Evolutionary conservation across 1,140 invertebrate genomes (phyloP), one percentile per base, ranked within the genome.

Genomic region (Zaprionus davidi): DNA sequence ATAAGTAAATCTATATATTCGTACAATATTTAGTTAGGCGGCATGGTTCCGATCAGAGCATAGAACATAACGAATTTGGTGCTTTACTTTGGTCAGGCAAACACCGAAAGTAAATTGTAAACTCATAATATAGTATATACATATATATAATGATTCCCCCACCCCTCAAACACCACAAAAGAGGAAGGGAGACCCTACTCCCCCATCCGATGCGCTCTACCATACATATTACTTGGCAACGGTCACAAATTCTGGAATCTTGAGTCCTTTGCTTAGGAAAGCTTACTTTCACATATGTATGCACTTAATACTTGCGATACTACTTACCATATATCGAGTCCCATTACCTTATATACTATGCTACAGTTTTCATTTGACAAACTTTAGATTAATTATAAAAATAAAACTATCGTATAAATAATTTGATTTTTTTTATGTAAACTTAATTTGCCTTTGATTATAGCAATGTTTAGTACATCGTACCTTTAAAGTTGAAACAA

Each of bases 1-100:
- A n/a, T n/a, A 46, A 46, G 9, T 7, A 46, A 46, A 46, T 17
- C 28, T 31, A 71, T 31, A 69, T 60, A 36, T 15, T 17, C 57
- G 31, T 28, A 64, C 36, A 59, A 46, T 38, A 57, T 71, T 11
- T 71, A 74, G 71, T 70, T 70, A 74, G 71, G 34, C 62, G 49
- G 56, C 36, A 64, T 24, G 46, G 34, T 56, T 63, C 22, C 55
- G 41, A 51, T 36, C 62, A 66, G 34, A 49, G 71, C 56, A 22
- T 34, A 62, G 58, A 49, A 70, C 17, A 59, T 55, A 65, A 67
- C 31, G 26, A 70, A 70, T 66, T 78, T 78, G 72, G 76, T 78
- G 76, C 76, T 78, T 76, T 76, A 75, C 51, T 63, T 70, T 57
- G 38, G 51, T 55, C 56, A 34, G 71, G 56, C 64, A 31, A 44